Evolutionary conservation across 2,888 invertebrate genomes (phyloP).

Genomic region (Luffia ferchaultella): DNA sequence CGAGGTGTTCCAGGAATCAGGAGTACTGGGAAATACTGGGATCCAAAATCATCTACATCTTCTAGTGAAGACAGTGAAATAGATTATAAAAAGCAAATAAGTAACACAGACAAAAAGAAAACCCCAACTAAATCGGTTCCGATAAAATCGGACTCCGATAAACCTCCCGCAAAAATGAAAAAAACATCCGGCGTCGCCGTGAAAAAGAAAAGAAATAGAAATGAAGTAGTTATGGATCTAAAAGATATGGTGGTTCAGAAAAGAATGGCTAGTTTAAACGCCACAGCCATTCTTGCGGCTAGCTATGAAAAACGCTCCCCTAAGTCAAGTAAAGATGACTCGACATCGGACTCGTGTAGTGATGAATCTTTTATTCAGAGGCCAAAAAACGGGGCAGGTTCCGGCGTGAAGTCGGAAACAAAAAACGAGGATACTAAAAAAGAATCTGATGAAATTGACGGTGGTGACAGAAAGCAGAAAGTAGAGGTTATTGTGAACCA

Average conservation of each 20-base stretch:
- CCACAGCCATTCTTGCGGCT: constrained; percentile 88
- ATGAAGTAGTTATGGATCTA: constrained; percentile 77
- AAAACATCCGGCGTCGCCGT: constrained; percentile 46
- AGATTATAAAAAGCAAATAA: constrained; percentile 44
- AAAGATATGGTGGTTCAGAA: constrained; percentile 90
- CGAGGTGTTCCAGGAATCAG: constrained; percentile 78
- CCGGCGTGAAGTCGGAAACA: constrained; percentile 63
- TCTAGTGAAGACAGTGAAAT: constrained; percentile 64
- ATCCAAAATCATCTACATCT: constrained; percentile 75
- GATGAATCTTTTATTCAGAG: constrained; percentile 60
- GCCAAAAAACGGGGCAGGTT: constrained; percentile 58
- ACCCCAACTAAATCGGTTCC: constrained; percentile 25
- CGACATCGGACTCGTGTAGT: constrained; percentile 65
- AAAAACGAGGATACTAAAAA: constrained; percentile 45
- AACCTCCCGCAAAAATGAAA: constrained; percentile 51
- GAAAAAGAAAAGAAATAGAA: constrained; percentile 66
- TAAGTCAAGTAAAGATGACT: constrained; percentile 65
- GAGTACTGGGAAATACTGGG: constrained; percentile 85
- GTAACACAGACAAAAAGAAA: constrained; percentile 48
- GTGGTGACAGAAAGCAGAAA: constrained; percentile 57
- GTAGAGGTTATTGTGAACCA: constrained; percentile 85
- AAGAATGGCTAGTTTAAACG: constrained; percentile 91
- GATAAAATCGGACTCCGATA: constrained; percentile 57
- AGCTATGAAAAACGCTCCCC: constrained; percentile 81
- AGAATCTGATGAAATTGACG: constrained; percentile 38